Evolutionary conservation across 1,140 invertebrate genomes (phyloP).

Genomic region (Calliphora vicina): DNA sequence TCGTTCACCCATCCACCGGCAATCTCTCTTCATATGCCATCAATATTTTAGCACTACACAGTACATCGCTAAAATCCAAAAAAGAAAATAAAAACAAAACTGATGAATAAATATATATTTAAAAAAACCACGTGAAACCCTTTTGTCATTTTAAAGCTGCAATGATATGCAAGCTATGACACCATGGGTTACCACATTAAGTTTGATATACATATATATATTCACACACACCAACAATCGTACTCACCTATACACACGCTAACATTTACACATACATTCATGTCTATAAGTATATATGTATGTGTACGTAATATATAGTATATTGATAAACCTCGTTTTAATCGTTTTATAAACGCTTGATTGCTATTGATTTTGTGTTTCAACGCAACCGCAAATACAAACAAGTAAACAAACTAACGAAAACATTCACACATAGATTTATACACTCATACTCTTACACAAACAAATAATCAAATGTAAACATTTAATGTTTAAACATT

Average conservation of each 20-base stretch:
- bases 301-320: too few relatives aligned
- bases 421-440: too few relatives aligned
- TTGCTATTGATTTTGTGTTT: constrained; percentile 6
- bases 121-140: background rate
- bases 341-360: constrained; percentile 13
- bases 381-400: background rate
- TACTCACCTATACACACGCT: too few relatives aligned
- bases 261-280: background rate
- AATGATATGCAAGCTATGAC: background rate
- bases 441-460: background rate
- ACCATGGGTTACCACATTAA: background rate
- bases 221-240: background rate
- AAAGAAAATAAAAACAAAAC: background rate
- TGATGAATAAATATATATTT: background rate
- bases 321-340: background rate
- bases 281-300: too few relatives aligned
- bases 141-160: background rate
- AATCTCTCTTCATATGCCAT: background rate
- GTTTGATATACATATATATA: background rate
- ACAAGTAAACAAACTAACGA: background rate
- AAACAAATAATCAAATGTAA: background rate
- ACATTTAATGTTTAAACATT: background rate
- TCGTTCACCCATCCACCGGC: background rate
- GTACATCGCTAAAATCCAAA: background rate
- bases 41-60: background rate